Evolutionary conservation across 2,113 vertebrate genomes (phyloP).

Genomic region (Grallaria varia): DNA sequence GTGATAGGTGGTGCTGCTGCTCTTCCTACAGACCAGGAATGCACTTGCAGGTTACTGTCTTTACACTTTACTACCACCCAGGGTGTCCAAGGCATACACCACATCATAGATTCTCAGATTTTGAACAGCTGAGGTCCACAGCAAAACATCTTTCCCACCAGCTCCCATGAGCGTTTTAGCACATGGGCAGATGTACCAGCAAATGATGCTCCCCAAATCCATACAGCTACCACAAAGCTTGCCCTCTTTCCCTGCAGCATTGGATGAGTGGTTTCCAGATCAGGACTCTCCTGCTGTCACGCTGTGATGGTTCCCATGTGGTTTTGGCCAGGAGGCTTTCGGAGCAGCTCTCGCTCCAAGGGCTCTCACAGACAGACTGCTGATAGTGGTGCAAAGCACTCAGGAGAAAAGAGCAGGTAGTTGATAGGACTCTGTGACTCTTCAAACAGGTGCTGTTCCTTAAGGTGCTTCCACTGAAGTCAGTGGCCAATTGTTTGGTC

Average conservation of each 20-base stretch:
- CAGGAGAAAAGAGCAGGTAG: neutral
- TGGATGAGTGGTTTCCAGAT: neutral
- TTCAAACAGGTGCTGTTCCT: neutral
- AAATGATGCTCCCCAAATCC: neutral
- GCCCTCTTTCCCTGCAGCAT: neutral
- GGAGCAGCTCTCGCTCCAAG: neutral
- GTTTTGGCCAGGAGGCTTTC: neutral
- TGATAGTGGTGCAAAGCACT: neutral
- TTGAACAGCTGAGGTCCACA: neutral
- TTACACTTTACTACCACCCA: neutral
- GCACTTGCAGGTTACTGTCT: neutral
- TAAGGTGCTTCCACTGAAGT: neutral
- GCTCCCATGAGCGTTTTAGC: neutral
- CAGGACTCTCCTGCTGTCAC: neutral
- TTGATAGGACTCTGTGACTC: neutral
- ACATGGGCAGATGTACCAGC: neutral
- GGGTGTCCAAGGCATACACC: neutral
- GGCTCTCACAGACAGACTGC: neutral
- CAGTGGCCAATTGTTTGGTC: neutral
- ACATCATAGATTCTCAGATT: neutral
- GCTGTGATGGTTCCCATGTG: rapidly evolving
- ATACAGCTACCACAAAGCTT: neutral
- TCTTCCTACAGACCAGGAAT: neutral
- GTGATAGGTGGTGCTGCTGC: slow-evolving; percentile 52
- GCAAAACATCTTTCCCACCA: neutral